Evolutionary conservation across 2,113 vertebrate genomes (phyloP).

Genomic region (Sarotherodon lohbergeri): DNA sequence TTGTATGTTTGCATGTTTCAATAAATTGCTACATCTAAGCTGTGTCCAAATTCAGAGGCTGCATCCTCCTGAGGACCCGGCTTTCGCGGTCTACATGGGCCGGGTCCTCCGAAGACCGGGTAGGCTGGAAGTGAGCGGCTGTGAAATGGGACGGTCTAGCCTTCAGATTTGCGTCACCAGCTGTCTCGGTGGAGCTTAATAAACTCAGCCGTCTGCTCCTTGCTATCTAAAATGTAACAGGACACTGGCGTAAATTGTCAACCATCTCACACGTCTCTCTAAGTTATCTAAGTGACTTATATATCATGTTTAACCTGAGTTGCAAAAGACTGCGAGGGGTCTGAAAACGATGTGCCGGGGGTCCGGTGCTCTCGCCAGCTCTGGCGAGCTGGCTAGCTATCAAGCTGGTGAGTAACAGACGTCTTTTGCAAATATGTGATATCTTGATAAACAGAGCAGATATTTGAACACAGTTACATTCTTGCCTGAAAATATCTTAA

Average conservation of each 20-base stretch:
- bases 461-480: no score
- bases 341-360: neutral
- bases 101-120: neutral
- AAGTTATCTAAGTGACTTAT: neutral
- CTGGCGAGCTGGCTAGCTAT: neutral
- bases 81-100: neutral
- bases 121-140: neutral
- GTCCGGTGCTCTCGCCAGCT: fast-evolving
- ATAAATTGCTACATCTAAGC: neutral
- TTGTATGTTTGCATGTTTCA: neutral
- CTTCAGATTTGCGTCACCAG: neutral
- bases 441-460: neutral
- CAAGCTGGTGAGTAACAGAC: neutral
- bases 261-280: neutral
- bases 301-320: neutral
- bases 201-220: neutral
- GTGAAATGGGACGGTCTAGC: neutral
- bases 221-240: neutral
- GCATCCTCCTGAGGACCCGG: neutral
- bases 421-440: neutral
- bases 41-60: neutral
- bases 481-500: no score
- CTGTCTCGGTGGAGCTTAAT: fast-evolving
- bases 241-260: fast-evolving
- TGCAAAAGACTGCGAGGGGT: fast-evolving